Conservation (phyloP, 2,113 vertebrate species). For the Petaurus breviceps region DNA sequence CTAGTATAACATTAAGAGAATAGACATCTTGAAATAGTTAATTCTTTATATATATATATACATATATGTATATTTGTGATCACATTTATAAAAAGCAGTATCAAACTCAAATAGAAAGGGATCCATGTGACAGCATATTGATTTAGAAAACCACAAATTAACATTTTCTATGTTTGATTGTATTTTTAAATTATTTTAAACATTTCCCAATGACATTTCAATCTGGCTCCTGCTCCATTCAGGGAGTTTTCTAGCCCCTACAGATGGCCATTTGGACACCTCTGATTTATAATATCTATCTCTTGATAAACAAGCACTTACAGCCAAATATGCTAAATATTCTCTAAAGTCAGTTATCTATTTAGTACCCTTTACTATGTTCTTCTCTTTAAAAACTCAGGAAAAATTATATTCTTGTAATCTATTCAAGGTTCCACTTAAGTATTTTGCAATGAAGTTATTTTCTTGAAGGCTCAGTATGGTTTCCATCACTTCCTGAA, state of each 20-base stretch:
- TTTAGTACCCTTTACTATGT: not conserved
- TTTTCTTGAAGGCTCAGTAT: conserved; percentile 7
- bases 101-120: not conserved
- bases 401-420: conserved; percentile 5
- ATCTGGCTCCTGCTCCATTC: not conserved
- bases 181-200: not conserved
- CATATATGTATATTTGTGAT: conserved; percentile 33
- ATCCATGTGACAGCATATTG: not conserved
- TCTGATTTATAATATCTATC: not conserved
- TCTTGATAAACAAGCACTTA: not conserved
- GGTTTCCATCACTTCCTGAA: conserved; percentile 50
- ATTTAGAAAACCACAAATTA: not conserved
- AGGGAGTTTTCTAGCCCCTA: not conserved
- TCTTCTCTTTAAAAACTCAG: conserved; percentile 33
- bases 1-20: conserved; percentile 71
- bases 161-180: not conserved
- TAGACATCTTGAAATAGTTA: conserved; percentile 23
- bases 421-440: conserved; percentile 17
- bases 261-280: not conserved
- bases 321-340: not conserved
- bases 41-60: conserved; percentile 24
- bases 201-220: not conserved
- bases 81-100: conserved; percentile 31
- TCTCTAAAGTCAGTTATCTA: not conserved
- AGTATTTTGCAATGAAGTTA: conserved; percentile 28